These are phyloP conservation scores for Dermolepida albohirtum DNA, from an alignment of 2,888 invertebrate genomes.

Conservation along the genomic window DNA sequence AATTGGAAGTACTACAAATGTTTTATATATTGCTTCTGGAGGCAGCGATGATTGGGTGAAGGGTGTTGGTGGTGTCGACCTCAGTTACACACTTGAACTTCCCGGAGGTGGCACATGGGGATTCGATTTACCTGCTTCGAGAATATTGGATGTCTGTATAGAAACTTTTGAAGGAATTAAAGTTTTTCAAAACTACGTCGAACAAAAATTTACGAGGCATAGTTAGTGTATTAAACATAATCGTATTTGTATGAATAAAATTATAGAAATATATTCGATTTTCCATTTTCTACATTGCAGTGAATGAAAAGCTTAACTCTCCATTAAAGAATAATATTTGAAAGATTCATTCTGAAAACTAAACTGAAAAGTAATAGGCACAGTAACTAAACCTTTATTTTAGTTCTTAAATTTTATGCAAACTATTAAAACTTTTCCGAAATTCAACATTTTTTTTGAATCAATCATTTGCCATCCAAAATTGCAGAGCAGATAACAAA, in stretches of 20 bases:
- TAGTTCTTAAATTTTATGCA: no score
- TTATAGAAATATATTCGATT: not conserved
- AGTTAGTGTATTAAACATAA: not conserved
- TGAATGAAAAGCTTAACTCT: no score
- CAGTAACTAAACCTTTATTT: no score
- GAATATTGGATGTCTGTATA: constrained; percentile 68
- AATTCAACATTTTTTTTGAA: no score
- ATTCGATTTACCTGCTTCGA: constrained; percentile 69
- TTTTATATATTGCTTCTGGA: constrained; percentile 68
- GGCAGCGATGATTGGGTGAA: constrained; percentile 77
- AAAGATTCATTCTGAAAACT: no score
- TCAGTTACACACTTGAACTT: constrained; percentile 75
- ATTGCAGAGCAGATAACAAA: no score
- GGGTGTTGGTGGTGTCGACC: constrained; percentile 67
- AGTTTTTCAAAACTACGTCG: constrained; percentile 64
- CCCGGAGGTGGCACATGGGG: constrained; percentile 67
- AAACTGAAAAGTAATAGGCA: no score
- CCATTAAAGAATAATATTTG: no score
- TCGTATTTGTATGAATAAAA: not conserved
- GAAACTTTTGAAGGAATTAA: constrained; percentile 74
- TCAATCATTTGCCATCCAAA: no score
- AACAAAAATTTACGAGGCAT: constrained; percentile 1
- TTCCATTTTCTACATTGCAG: no score
- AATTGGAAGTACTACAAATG: constrained; percentile 66
- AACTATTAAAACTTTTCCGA: no score